Conservation (phyloP, 35 echinoderm and acorn worm genomes). For the Ophioderma brevispina region DNA sequence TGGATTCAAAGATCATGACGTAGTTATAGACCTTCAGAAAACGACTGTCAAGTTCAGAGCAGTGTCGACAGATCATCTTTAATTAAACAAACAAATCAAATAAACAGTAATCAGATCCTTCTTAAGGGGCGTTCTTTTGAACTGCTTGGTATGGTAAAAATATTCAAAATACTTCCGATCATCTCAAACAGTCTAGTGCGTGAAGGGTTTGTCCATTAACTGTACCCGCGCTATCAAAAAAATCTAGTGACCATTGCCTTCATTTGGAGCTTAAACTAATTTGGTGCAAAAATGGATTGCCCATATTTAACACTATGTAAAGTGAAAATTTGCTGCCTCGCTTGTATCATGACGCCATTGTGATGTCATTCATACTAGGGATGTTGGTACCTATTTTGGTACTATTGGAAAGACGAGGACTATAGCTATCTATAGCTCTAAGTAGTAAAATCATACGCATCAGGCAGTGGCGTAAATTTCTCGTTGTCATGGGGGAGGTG, state of each 20-base stretch:
- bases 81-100: constrained; percentile 8
- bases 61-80: not conserved
- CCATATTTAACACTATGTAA: no score
- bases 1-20: not conserved
- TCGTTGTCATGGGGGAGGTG: no score
- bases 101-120: not conserved
- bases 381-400: no score
- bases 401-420: no score
- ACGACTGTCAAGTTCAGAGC: not conserved
- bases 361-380: no score
- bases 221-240: not conserved
- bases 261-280: not conserved
- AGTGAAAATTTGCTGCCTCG: no score
- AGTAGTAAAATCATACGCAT: no score
- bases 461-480: no score
- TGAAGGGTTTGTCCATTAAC: not conserved
- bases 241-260: not conserved
- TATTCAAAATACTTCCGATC: not conserved
- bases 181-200: not conserved
- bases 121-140: not conserved
- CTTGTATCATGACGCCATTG: no score
- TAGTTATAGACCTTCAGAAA: not conserved
- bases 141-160: not conserved
- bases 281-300: no score
- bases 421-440: no score